These are phyloP conservation scores for Syngnathus floridae DNA, from an alignment of 2,113 vertebrate species.

Conservation along the genomic window DNA sequence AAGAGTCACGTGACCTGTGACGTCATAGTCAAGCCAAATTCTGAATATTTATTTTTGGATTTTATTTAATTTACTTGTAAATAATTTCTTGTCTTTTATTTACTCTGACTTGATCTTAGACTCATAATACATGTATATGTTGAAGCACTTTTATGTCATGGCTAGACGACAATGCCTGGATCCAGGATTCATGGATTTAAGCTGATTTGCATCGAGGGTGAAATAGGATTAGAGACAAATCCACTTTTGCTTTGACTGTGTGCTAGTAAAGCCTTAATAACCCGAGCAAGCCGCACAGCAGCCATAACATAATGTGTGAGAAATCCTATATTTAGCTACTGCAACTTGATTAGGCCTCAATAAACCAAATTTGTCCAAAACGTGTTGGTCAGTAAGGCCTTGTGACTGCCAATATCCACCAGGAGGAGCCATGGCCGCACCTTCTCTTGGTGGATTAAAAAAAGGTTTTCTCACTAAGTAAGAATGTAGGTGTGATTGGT, in stretches of 20 bases:
- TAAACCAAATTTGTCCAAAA: slow-evolving; percentile 13
- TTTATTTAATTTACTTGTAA: background rate
- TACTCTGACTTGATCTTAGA: slow-evolving; percentile 33
- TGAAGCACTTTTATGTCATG: slow-evolving; percentile 15
- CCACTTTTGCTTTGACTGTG: slow-evolving; percentile 54
- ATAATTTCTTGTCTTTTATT: slow-evolving; percentile 35
- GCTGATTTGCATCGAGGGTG: slow-evolving; percentile 58
- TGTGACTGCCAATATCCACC: slow-evolving; percentile 42
- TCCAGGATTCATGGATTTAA: slow-evolving; percentile 48
- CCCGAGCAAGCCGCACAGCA: slow-evolving; percentile 22
- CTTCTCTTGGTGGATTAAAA: slow-evolving; percentile 15
- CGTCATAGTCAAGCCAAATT: background rate
- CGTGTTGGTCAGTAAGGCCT: slow-evolving; percentile 4
- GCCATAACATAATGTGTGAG: slow-evolving; percentile 5
- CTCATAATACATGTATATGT: slow-evolving; percentile 14
- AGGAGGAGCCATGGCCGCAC: slow-evolving; percentile 57
- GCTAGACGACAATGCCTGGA: slow-evolving; percentile 36
- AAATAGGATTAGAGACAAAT: slow-evolving; percentile 68
- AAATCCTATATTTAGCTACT: background rate
- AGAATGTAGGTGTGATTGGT: too few species aligned
- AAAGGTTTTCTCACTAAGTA: background rate
- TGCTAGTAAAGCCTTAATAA: slow-evolving; percentile 22
- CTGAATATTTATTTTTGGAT: background rate
- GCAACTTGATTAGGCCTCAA: slow-evolving; percentile 18
- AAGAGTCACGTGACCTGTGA: background rate